Evolutionary conservation across 2,797 vertebrate species (phyloP), one percentile per base, ranked within the genome.

Genomic region (Neosilurus mollespiculum): DNA sequence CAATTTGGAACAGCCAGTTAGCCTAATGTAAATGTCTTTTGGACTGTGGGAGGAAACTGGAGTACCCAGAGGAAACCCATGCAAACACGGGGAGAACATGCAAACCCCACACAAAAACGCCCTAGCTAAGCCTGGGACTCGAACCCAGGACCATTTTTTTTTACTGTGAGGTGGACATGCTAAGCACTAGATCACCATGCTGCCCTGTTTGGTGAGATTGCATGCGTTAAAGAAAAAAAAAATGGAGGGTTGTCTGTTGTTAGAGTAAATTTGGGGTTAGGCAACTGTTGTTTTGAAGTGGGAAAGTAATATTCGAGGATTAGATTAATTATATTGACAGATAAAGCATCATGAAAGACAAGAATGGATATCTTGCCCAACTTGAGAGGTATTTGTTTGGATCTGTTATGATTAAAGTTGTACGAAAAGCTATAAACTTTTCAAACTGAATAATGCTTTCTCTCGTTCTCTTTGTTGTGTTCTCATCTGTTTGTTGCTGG

Each of bases 401-500:
- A 34, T 56, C 16, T 37, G 10, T 10, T 76, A 14, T 37, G 56
- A 76, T 22, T 61, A 11, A 59, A 58, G 53, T 34, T 10, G 16
- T 75, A 56, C 30, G 18, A 34, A 34, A 75, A 14, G 26, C 30
- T 59, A 37, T 76, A 76, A 76, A 59, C 30, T 37, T 76, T 76
- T 73, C 71, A 61, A 77, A 43, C 59, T 10, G 56, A 1, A 14
- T 56, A n/a, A 22, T 49, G 56, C 72, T 34, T 7, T 24, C 51
- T 56, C 53, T 75, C 4, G 34, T 51, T 77, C 8, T 43, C 22
- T 61, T 15, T 37, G 18, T 10, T 16, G 3, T 43, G 18, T 62
- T 61, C 58, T 16, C 53, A 61, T 77, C 56, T 77, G 30, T 77
- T 77, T 61, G 56, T 61, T 37, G 30, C 56, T 77, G 73, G 18